Evolutionary conservation across 2,113 vertebrate species (phyloP).

Genomic region (Silurus asotus): DNA sequence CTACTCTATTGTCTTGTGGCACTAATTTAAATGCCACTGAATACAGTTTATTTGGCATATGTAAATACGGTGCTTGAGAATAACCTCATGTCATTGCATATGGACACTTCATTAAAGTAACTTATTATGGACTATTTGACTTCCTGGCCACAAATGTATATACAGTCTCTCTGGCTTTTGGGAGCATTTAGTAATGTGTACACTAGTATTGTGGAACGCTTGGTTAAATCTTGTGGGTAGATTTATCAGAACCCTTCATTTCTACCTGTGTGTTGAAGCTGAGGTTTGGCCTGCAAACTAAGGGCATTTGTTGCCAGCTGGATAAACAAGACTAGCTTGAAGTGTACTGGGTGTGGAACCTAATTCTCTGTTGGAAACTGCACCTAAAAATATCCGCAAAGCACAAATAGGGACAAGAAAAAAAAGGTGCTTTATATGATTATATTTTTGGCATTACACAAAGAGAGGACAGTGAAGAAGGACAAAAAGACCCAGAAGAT

Average conservation of each 20-base stretch:
- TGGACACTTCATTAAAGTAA: not conserved
- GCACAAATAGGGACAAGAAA: not conserved
- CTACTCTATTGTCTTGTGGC: not conserved
- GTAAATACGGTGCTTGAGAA: not conserved
- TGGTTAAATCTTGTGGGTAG: not conserved
- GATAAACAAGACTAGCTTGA: not conserved
- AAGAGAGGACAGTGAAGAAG: not conserved
- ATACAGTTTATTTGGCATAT: not conserved
- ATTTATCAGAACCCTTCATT: not conserved
- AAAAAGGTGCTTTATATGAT: too few relatives aligned
- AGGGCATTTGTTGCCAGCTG: not conserved
- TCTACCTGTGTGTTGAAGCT: not conserved
- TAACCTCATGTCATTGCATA: not conserved
- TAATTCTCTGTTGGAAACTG: not conserved
- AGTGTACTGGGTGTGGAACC: not conserved
- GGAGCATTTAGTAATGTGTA: not conserved
- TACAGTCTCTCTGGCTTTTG: not conserved
- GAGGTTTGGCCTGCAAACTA: not conserved
- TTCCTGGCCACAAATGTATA: not conserved
- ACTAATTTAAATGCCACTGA: not conserved
- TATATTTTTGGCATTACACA: not conserved
- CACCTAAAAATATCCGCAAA: not conserved
- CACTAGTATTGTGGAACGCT: not conserved
- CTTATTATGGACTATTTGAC: not conserved
- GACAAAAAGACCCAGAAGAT: not conserved